Evolutionary conservation across 2,888 invertebrate genomes (phyloP).

Genomic region (Zaprionus bogoriensis): DNA sequence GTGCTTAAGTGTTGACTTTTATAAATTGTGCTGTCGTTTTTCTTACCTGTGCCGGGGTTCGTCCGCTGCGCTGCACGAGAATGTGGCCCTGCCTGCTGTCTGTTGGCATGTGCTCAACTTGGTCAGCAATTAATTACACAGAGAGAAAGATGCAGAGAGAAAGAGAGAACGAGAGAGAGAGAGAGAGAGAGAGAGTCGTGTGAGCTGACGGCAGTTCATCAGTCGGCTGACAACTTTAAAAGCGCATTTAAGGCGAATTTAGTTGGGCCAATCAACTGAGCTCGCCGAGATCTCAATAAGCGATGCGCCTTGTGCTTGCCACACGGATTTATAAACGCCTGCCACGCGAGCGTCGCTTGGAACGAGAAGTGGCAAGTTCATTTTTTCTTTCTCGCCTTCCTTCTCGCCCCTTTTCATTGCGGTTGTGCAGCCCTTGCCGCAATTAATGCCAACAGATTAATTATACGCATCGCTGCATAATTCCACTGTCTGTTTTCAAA

Average conservation of each 20-base stretch:
- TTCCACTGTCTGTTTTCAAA: slow-evolving; percentile 55
- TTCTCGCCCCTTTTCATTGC: slow-evolving; percentile 34
- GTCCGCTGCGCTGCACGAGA: slow-evolving; percentile 18
- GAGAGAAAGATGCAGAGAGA: too few relatives aligned
- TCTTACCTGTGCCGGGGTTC: slow-evolving; percentile 27
- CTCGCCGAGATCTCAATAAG: slow-evolving; percentile 45
- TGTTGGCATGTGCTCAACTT: slow-evolving; percentile 59
- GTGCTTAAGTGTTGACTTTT: slow-evolving; percentile 77
- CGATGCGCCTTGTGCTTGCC: slow-evolving; percentile 25
- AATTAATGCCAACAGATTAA: slow-evolving; percentile 77
- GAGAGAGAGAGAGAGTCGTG: slow-evolving; percentile 4
- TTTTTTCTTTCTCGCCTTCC: too few relatives aligned
- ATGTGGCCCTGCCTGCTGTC: slow-evolving; percentile 26
- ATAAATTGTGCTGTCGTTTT: slow-evolving; percentile 74
- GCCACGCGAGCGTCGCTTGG: slow-evolving; percentile 45
- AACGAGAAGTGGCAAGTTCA: background rate
- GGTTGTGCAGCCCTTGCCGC: slow-evolving; percentile 68
- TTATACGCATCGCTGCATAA: slow-evolving; percentile 74
- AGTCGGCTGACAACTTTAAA: slow-evolving; percentile 46
- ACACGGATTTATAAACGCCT: slow-evolving; percentile 63
- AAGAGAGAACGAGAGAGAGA: background rate
- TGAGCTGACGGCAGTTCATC: slow-evolving; percentile 37
- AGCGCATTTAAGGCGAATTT: slow-evolving; percentile 58
- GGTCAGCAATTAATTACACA: slow-evolving; percentile 72
- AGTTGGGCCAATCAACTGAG: slow-evolving; percentile 44